Percentiles rank a stretch among this genome's conserved stretches.
Evolutionary conservation across 2,113 vertebrate species (phyloP).

Genomic region (Asarcornis scutulata): DNA sequence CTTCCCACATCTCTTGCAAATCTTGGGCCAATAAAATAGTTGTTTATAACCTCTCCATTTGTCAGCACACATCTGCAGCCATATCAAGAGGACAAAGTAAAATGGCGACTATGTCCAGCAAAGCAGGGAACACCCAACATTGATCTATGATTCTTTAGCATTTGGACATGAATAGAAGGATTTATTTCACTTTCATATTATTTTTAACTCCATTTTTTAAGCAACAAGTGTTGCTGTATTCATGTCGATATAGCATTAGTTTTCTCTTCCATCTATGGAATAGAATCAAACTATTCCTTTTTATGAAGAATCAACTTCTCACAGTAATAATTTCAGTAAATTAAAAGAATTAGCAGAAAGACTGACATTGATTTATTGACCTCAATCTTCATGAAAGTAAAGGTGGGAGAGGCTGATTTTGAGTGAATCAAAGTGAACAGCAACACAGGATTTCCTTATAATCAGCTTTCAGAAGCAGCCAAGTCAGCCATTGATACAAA

Average conservation of each 20-base stretch:
- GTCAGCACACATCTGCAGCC: not conserved
- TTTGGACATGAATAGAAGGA: not conserved
- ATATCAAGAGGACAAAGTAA: not conserved
- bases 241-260: not conserved
- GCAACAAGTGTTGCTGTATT: not conserved
- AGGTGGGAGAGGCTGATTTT: not conserved
- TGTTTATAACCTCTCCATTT: not conserved
- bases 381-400: not conserved
- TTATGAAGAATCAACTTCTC: not conserved
- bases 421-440: not conserved
- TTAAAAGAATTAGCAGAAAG: not conserved
- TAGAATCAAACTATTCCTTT: not conserved
- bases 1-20: not conserved
- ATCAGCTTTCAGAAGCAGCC: not conserved
- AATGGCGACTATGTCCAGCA: not conserved
- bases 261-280: not conserved
- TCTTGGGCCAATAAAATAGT: not conserved
- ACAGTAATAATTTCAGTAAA: not conserved
- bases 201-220: not conserved
- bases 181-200: not conserved
- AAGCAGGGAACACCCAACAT: not conserved
- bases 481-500: not conserved
- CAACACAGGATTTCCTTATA: not conserved
- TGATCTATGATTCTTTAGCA: not conserved
- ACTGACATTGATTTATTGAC: not conserved